Percentiles rank a stretch among this genome's conserved stretches.
These are phyloP conservation scores for Phainopepla nitens DNA, from an alignment of 2,113 vertebrate species.

Conservation along the genomic window DNA sequence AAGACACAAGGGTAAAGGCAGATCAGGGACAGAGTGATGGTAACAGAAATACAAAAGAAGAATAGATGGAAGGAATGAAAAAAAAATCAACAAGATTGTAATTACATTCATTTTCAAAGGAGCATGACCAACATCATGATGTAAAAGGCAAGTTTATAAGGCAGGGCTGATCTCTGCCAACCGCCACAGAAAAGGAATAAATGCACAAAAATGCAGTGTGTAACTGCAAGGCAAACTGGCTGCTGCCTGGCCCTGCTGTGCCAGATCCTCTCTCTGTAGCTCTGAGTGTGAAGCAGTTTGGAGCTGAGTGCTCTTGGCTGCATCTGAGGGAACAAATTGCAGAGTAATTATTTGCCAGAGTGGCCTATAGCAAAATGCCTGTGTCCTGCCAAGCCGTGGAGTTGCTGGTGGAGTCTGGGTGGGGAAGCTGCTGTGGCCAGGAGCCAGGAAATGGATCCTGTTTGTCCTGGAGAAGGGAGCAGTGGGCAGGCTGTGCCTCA, in stretches of 20 bases:
- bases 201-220: not conserved
- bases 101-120: not conserved
- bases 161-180: not conserved
- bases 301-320: not conserved
- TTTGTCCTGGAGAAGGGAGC: rapidly evolving
- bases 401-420: not conserved
- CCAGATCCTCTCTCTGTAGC: not conserved
- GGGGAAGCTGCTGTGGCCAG: not conserved
- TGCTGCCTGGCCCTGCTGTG: not conserved
- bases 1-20: not conserved
- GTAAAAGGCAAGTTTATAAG: too few species aligned
- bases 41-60: not conserved
- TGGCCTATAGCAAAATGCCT: rapidly evolving
- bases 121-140: too few species aligned
- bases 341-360: not conserved
- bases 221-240: not conserved
- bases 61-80: not conserved
- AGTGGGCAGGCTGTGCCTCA: not conserved
- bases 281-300: not conserved
- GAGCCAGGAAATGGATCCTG: not conserved
- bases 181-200: not conserved
- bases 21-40: not conserved
- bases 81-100: not conserved
- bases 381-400: not conserved
- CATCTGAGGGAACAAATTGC: not conserved